These are phyloP conservation scores for Aproaerema taeniolella DNA, from an alignment of 2,888 invertebrate species.

Conservation along the genomic window DNA sequence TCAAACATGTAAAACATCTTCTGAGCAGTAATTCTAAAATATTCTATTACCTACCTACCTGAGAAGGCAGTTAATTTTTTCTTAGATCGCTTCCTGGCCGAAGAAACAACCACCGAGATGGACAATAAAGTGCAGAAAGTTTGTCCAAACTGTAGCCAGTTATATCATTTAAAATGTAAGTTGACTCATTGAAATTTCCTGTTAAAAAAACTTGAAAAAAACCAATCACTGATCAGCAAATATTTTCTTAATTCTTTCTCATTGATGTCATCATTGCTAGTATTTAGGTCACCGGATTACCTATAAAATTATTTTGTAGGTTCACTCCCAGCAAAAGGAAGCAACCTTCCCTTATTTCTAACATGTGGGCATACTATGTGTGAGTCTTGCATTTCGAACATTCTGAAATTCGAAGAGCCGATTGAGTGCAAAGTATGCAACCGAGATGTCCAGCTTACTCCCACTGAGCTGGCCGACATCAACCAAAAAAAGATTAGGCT, in stretches of 20 bases:
- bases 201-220: neutral
- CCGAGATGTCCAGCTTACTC: conserved; percentile 37
- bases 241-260: too few species aligned
- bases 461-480: conserved; percentile 29
- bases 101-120: too few species aligned
- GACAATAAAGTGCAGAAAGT: conserved; percentile 43
- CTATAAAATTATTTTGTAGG: too few species aligned
- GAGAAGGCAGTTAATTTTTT: neutral
- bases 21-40: too few species aligned
- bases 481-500: conserved; percentile 36
- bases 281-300: too few species aligned
- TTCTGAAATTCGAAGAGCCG: conserved; percentile 50
- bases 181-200: neutral
- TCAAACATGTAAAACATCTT: too few species aligned
- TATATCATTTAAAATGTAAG: conserved; percentile 55
- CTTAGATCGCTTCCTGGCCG: too few species aligned
- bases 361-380: conserved; percentile 83
- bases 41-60: neutral
- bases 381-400: conserved; percentile 75
- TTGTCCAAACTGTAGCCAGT: conserved; percentile 64
- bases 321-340: too few species aligned
- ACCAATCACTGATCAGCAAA: neutral
- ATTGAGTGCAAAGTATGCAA: conserved; percentile 71
- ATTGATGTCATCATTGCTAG: too few species aligned
- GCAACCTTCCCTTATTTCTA: conserved; percentile 76